Evolutionary conservation across 2,797 vertebrate genomes (phyloP).

Genomic region (Galaxias olidus): DNA sequence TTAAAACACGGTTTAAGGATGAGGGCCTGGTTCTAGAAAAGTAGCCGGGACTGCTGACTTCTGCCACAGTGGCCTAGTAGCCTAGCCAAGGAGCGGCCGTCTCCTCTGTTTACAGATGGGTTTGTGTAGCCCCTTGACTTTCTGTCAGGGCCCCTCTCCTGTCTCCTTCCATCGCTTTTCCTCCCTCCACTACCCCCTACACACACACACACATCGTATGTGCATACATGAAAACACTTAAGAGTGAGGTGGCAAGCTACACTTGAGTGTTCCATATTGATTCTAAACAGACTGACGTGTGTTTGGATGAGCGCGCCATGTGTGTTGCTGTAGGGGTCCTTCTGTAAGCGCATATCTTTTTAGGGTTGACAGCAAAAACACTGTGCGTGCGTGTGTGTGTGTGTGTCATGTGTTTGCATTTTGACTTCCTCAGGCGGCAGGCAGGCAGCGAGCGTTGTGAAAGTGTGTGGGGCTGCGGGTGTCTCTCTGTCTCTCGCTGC

Average conservation of each 20-base stretch:
- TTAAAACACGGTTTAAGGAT: no score
- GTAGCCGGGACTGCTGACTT: no score
- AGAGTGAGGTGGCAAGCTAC: no score
- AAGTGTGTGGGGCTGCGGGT: neutral
- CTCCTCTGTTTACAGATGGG: no score
- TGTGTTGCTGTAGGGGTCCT: neutral
- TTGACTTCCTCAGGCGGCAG: neutral
- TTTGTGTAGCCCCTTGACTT: neutral
- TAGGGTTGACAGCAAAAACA: constrained; percentile 12
- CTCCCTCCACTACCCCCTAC: no score
- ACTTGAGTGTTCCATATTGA: neutral
- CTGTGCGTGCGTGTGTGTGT: constrained; percentile 16
- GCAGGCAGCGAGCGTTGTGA: neutral
- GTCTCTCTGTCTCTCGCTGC: constrained; percentile 14
- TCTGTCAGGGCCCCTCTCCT: neutral
- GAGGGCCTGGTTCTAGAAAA: no score
- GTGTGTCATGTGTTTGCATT: constrained; percentile 22
- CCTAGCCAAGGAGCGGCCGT: no score
- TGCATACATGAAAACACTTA: neutral
- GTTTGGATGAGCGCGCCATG: neutral
- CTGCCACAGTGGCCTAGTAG: no score
- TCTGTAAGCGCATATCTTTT: neutral
- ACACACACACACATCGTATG: neutral
- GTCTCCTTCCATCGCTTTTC: constrained; percentile 18
- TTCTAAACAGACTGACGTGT: neutral